These are phyloP conservation scores for Heliconius melpomene DNA, from an alignment of 1,140 invertebrate species.

Conservation along the genomic window DNA sequence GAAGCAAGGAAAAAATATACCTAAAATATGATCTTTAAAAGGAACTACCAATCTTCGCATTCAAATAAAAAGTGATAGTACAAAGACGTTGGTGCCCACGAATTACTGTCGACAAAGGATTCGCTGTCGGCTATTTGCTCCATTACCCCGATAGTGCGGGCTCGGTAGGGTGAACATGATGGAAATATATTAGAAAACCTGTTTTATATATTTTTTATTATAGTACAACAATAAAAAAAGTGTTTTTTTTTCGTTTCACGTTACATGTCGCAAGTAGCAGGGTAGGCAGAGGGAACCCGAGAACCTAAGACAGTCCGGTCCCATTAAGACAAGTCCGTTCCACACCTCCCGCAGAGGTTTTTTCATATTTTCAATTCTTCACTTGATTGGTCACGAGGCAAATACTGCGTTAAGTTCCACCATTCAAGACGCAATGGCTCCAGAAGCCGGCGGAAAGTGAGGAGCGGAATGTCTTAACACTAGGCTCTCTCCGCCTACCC, in stretches of 20 bases:
- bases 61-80: constrained; percentile 31
- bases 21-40: constrained; percentile 1
- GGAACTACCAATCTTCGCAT: constrained; percentile 13
- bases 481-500: background rate
- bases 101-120: constrained; percentile 48
- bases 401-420: no score
- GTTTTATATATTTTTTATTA: background rate
- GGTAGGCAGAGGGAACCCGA: background rate
- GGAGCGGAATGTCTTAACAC: no score
- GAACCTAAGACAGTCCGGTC: no score
- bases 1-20: background rate
- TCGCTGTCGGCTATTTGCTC: constrained; percentile 49
- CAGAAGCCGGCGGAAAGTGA: no score
- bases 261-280: background rate
- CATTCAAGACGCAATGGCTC: no score
- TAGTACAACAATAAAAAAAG: background rate
- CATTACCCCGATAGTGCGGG: constrained; percentile 48
- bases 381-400: no score
- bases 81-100: constrained; percentile 39
- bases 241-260: background rate
- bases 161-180: constrained; percentile 40
- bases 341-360: no score
- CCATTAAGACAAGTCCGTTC: no score
- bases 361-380: no score
- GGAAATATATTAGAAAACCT: constrained; percentile 4